Conservation (phyloP, 1,140 invertebrate species). For the Mercenaria mercenaria region DNA sequence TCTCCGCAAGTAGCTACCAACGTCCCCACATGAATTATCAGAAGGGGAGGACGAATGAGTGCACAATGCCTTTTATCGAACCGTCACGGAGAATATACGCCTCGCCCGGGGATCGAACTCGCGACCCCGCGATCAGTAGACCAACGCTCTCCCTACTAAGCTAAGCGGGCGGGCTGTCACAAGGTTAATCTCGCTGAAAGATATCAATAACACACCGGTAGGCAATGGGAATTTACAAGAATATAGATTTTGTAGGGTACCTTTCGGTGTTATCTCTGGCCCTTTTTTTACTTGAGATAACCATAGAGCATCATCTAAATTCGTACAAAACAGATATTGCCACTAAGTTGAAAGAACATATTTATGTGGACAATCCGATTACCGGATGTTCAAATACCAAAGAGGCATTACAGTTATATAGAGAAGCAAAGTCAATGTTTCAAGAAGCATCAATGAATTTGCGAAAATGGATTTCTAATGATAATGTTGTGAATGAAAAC, state of each 20-base stretch:
- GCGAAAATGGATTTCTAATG: constrained; percentile 19
- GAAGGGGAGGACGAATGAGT: too few relatives aligned
- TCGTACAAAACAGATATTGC: background rate
- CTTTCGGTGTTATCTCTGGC: constrained; percentile 19
- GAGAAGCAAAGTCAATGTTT: background rate
- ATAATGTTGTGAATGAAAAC: background rate
- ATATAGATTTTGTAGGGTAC: constrained; percentile 31
- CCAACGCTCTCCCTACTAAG: too few relatives aligned
- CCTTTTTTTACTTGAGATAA: background rate
- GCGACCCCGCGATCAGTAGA: too few relatives aligned
- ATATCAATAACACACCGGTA: constrained; percentile 4
- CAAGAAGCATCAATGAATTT: constrained; percentile 41
- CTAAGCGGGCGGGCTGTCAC: constrained; percentile 37
- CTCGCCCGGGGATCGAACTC: too few relatives aligned
- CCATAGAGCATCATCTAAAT: background rate
- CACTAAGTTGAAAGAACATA: background rate
- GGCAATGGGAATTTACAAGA: background rate
- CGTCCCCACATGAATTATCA: too few relatives aligned
- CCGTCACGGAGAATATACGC: too few relatives aligned
- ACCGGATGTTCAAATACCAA: background rate
- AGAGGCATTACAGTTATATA: background rate
- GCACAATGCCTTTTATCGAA: too few relatives aligned
- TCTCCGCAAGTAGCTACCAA: too few relatives aligned
- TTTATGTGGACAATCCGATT: constrained; percentile 22
- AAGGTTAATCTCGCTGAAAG: constrained; percentile 55